Conservation (phyloP, 2,113 vertebrate species). For the Elephantulus edwardii region DNA sequence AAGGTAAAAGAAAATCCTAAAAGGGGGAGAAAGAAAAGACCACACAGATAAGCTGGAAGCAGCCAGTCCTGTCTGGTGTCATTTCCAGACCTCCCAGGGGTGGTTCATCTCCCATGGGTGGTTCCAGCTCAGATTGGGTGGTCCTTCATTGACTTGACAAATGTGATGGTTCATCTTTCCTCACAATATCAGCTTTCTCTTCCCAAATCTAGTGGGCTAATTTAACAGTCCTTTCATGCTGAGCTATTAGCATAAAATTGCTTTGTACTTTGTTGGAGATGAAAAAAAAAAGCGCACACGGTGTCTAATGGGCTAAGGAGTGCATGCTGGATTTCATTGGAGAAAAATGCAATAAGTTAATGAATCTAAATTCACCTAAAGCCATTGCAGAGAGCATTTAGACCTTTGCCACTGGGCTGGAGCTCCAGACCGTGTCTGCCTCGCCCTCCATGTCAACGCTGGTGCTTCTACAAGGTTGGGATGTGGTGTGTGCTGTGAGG, state of each 20-base stretch:
- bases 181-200: constrained; percentile 15
- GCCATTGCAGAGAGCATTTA: constrained; percentile 6
- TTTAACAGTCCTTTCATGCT: constrained; percentile 40
- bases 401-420: not conserved
- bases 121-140: constrained; percentile 9
- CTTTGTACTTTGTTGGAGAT: not conserved
- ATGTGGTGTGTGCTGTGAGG: not conserved
- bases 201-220: not conserved
- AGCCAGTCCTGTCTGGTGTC: not conserved
- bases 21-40: too few species aligned
- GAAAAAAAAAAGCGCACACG: not conserved
- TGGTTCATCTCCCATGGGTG: constrained; percentile 14
- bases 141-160: not conserved
- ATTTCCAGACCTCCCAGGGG: not conserved
- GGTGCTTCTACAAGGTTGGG: not conserved
- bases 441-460: not conserved
- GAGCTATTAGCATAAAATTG: not conserved
- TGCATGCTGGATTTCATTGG: not conserved
- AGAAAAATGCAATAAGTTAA: constrained; percentile 32
- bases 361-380: constrained; percentile 15
- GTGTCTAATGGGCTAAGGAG: constrained; percentile 19
- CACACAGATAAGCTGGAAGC: not conserved
- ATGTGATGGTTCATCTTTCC: constrained; percentile 27
- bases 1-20: too few species aligned
- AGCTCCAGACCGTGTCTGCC: not conserved